Conservation (phyloP, 2,888 invertebrate species). For the Thyatira batis region DNA sequence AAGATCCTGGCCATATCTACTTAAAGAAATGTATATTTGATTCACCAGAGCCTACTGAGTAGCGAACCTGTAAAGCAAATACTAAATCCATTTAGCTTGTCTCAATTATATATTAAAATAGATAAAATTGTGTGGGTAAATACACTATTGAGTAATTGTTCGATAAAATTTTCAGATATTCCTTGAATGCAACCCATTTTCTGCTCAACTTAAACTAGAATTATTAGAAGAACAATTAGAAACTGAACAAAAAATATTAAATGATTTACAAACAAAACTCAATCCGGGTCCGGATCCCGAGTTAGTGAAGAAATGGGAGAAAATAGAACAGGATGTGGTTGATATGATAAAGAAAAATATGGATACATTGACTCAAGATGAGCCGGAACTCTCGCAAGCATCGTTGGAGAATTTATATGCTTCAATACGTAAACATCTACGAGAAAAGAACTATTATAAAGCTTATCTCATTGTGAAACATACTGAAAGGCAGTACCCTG, state of each 20-base stretch:
- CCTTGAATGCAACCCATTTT: constrained; percentile 92
- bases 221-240: constrained; percentile 83
- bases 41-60: no score
- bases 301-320: constrained; percentile 76
- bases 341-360: constrained; percentile 75
- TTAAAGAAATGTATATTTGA: no score
- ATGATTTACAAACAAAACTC: constrained; percentile 80
- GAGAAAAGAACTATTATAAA: constrained; percentile 75
- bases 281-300: constrained; percentile 72
- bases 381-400: constrained; percentile 69
- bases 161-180: constrained; percentile 78
- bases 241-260: constrained; percentile 83
- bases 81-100: no score
- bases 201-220: constrained; percentile 85
- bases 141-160: no score
- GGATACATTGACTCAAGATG: constrained; percentile 71
- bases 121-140: no score
- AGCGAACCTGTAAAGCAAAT: no score
- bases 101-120: no score
- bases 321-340: constrained; percentile 76
- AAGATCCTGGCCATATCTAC: no score
- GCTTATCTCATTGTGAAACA: constrained; percentile 77
- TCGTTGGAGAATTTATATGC: constrained; percentile 71
- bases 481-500: constrained; percentile 72
- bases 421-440: constrained; percentile 67